A percentile compares a stretch with the other conserved stretches of the same genome.
These are phyloP conservation scores for Lucinisca nassula DNA, from an alignment of 2,888 invertebrate species.

Conservation along the genomic window DNA sequence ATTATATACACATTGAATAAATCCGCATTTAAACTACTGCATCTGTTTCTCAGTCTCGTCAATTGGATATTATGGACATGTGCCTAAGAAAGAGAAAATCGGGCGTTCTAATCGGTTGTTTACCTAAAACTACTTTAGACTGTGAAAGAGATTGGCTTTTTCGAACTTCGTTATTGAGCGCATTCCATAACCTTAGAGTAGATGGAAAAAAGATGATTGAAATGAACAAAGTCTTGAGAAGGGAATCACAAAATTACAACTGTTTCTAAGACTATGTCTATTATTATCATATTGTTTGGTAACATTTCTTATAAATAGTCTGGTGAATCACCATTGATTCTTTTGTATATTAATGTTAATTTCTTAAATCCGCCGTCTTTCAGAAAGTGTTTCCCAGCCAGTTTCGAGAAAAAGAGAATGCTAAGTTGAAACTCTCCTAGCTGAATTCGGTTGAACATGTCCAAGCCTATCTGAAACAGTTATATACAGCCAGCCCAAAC, in stretches of 20 bases:
- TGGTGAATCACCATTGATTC: neutral
- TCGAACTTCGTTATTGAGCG: neutral
- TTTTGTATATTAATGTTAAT: neutral
- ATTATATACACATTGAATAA: too few relatives aligned
- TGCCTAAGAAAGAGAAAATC: neutral
- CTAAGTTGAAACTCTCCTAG: too few relatives aligned
- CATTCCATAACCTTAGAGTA: neutral
- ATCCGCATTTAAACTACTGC: neutral
- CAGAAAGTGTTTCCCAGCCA: neutral
- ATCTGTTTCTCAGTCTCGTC: neutral
- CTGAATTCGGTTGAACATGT: too few relatives aligned
- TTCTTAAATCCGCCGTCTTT: neutral
- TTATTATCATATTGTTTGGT: neutral
- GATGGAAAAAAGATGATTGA: neutral
- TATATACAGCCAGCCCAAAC: too few relatives aligned
- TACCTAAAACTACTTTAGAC: neutral
- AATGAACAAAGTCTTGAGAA: neutral
- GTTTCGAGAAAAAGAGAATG: constrained; percentile 1
- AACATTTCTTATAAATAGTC: neutral
- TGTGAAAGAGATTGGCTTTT: neutral
- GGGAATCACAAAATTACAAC: neutral
- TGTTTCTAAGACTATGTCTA: neutral
- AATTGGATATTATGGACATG: neutral
- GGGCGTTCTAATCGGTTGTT: neutral
- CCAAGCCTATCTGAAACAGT: too few relatives aligned